A percentile compares a stretch with the other conserved stretches of the same genome.
phyloP scores from a whole-genome alignment of 2,888 invertebrate genomes.

The Tetropium fuscum region DNA sequence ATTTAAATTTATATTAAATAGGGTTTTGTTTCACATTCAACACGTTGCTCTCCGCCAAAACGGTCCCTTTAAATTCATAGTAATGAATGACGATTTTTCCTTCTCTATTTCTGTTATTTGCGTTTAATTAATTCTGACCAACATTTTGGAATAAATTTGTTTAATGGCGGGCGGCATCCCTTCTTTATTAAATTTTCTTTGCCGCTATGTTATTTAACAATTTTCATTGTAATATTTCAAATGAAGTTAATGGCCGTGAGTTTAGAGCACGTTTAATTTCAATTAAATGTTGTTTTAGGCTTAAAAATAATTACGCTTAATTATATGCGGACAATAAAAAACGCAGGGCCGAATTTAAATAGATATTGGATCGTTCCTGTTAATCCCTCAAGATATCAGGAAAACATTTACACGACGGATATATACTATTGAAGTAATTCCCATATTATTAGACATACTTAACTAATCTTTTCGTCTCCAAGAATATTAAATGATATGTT shows the following conservation, averaged over 20 bases:
- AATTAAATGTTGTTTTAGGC: constrained; percentile 19
- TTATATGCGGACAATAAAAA: neutral
- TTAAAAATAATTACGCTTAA: constrained; percentile 16
- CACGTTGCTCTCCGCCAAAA: neutral
- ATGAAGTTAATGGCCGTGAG: constrained; percentile 4
- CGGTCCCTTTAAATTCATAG: constrained; percentile 9
- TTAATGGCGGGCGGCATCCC: constrained; percentile 8
- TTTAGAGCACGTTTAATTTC: constrained; percentile 16
- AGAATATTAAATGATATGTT: too few species aligned
- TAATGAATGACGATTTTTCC: constrained; percentile 14
- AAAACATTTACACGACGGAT: too few species aligned
- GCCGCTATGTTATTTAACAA: constrained; percentile 17
- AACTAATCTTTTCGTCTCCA: too few species aligned
- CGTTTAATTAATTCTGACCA: constrained; percentile 24
- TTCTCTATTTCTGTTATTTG: constrained; percentile 18
- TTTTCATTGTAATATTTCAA: constrained; percentile 22
- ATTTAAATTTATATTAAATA: constrained; percentile 12
- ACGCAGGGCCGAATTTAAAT: neutral
- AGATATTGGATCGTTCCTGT: too few species aligned
- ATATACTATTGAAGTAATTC: too few species aligned
- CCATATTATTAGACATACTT: too few species aligned
- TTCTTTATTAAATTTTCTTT: constrained; percentile 25
- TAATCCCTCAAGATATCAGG: too few species aligned
- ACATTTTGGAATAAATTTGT: constrained; percentile 17
- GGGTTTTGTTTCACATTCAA: neutral